Percentiles rank a stretch among this genome's conserved stretches.
phyloP scores from a whole-genome alignment of 1,140 invertebrate species.

The Cardiocondyla obscurior region DNA sequence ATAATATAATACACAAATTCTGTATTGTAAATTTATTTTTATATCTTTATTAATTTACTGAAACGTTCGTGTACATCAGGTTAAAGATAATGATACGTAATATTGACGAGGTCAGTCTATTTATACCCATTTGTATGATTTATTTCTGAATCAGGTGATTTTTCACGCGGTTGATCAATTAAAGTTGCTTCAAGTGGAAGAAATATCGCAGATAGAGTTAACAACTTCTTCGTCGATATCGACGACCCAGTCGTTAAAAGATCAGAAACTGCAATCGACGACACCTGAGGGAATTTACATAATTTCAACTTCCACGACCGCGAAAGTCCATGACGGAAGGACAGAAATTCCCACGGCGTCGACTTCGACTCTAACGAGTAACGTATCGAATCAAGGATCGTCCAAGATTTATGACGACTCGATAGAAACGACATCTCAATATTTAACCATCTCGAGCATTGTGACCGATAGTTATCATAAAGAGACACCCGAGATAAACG shows the following conservation, averaged over 20 bases:
- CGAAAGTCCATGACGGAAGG: conserved; percentile 46
- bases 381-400: neutral
- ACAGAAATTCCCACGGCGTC: neutral
- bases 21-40: neutral
- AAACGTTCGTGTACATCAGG: neutral
- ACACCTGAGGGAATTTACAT: neutral
- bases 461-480: neutral
- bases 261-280: conserved; percentile 42
- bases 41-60: neutral
- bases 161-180: conserved; percentile 79
- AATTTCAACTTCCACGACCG: conserved; percentile 51
- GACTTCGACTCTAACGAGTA: neutral
- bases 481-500: conserved; percentile 74
- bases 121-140: neutral
- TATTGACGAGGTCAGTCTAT: neutral
- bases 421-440: neutral
- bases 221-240: neutral
- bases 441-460: neutral
- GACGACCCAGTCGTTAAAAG: conserved; percentile 19
- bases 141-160: conserved; percentile 73
- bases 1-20: neutral
- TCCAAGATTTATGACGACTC: neutral
- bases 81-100: neutral
- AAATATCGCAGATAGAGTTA: conserved; percentile 46
- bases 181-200: conserved; percentile 69